phyloP scores from a whole-genome alignment of 2,888 invertebrate species.

The Ochropleura plecta region DNA sequence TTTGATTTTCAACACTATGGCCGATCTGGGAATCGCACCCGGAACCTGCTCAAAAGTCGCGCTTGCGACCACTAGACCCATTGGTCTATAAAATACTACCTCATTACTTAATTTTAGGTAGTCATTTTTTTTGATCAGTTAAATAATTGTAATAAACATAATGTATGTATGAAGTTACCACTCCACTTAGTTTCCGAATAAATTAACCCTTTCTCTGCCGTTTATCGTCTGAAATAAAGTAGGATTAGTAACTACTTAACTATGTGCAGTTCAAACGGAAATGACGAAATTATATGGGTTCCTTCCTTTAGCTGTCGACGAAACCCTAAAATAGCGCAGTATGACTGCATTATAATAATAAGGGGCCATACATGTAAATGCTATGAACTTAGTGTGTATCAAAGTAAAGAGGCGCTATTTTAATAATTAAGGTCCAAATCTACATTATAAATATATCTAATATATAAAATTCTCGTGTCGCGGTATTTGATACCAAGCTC shows the following conservation, averaged over 20 bases:
- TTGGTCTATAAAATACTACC: no score
- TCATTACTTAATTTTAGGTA: no score
- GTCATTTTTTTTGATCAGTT: no score
- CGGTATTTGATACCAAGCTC: no score
- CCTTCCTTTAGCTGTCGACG: constrained; percentile 44
- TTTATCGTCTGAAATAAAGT: neutral
- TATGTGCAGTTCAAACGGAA: constrained; percentile 41
- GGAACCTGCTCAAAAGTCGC: no score
- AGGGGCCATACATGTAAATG: neutral
- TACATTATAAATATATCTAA: neutral
- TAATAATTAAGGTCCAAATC: neutral
- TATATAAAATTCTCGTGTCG: no score
- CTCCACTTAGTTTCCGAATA: neutral
- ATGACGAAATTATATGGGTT: constrained; percentile 47
- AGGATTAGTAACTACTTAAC: constrained; percentile 14
- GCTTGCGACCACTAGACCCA: no score
- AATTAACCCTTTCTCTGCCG: constrained; percentile 1
- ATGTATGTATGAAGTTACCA: no score
- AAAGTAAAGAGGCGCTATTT: neutral
- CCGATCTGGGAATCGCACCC: no score
- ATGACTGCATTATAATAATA: constrained; percentile 42
- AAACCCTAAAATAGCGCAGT: constrained; percentile 55
- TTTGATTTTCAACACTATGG: no score
- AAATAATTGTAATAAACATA: no score
- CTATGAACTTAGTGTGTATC: constrained; percentile 1